Base-by-base conservation (phyloP, 2,797 vertebrate genomes). In the Arremon brunneinucha region DNA sequence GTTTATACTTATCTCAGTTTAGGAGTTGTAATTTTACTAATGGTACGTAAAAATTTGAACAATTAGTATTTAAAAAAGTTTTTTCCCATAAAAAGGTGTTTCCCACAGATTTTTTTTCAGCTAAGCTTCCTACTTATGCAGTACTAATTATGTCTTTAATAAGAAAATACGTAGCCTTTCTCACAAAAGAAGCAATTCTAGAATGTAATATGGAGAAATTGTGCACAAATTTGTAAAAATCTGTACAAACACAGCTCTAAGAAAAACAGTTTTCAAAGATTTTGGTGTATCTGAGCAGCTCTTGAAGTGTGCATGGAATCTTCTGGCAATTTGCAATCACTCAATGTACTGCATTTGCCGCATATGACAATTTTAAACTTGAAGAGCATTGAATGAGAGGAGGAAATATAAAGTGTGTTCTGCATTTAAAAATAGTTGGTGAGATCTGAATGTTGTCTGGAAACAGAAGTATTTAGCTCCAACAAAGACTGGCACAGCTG, bases 261-360 rank as follows among this genome's bases (percentile, higher is more conserved):
- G 67, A 78, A 86, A 74, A 63, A 22, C 2, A 28, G 6, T 85
- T 70, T 84, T 92, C 56, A 72, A 37, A 64, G 41, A 6, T 64
- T 90, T 67, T 67, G 18, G 15, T 70, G 24, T 60, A n/a, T 63
- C 44, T 68, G 68, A 94, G 63, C 41, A 91, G 27, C 34, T 87
- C 60, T 85, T 94, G 64, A 93, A 78, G 30, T 32, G 14, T 57
- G 43, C 56, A 62, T 91, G 62, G 53, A 85, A 70, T 72, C 41
- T 60, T 90, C 47, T 87, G 71, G 52, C 49, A 89, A 71, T 92
- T 85, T 89, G 41, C 52, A 74, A 12, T 89, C 49, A 21, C 28
- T 55, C 18, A 15, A 68, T 21, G 7, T 11, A 17, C 34, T 39
- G 17, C 4, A 2, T 35, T 85, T 85, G 30, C 56, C 2, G 1